A percentile compares a stretch with the other conserved stretches of the same genome.
Conservation (phyloP, 53 echinoderm and acorn worm species). For the Patiria pectinifera region DNA sequence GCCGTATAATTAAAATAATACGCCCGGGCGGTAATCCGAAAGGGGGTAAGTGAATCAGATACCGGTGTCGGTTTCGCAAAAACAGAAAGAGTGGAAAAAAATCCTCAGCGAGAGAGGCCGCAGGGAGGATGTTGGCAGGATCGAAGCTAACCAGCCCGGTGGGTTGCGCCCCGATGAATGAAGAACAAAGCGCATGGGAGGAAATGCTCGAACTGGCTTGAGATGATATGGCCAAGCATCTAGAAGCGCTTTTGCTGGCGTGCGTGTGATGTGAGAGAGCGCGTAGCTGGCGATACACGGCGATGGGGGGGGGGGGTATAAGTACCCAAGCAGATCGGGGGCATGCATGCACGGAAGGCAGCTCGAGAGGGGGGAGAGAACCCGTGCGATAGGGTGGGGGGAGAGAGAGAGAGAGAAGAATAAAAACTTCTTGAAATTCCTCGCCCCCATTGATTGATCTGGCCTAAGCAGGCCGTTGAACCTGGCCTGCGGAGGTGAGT, state of each 20-base stretch:
- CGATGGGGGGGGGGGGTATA: not conserved
- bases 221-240: not conserved
- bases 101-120: conserved; percentile 13
- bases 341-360: not conserved
- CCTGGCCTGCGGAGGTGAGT: conserved; percentile 53
- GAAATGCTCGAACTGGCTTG: not conserved
- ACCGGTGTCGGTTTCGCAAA: conserved; percentile 45
- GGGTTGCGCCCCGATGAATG: conserved; percentile 15
- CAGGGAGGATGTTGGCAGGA: conserved; percentile 20
- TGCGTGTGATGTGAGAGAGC: not conserved
- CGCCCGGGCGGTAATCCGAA: conserved; percentile 59
- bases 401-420: not conserved
- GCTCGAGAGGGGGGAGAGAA: not conserved
- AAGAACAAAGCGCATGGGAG: not conserved
- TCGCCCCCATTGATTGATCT: conserved; percentile 60
- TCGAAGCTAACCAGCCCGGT: conserved; percentile 6
- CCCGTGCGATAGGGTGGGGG: not conserved
- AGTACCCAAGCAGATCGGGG: conserved; percentile 9
- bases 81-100: conserved; percentile 4
- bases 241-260: not conserved
- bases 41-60: conserved; percentile 62
- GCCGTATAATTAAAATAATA: conserved; percentile 63
- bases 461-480: conserved; percentile 59
- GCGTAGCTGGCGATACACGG: conserved; percentile 27
- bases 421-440: conserved; percentile 56